These are phyloP conservation scores for Orthosia gracilis DNA, from an alignment of 2,888 invertebrate species.

Conservation along the genomic window DNA sequence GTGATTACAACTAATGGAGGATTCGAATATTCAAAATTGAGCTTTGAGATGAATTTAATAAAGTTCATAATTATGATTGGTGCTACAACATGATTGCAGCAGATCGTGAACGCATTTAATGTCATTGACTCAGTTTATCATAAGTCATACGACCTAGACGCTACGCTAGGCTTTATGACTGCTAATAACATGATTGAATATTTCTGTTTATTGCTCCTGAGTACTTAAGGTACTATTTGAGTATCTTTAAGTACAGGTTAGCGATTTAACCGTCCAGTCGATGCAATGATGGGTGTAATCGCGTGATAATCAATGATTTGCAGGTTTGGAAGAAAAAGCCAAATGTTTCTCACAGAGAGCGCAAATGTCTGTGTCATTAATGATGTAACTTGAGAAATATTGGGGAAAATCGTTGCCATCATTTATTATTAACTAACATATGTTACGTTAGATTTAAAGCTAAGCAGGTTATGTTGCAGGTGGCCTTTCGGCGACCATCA, in stretches of 20 bases:
- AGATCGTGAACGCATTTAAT: constrained; percentile 72
- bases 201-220: constrained; percentile 56
- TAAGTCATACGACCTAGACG: constrained; percentile 76
- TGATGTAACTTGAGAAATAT: constrained; percentile 38
- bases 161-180: constrained; percentile 66
- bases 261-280: constrained; percentile 32
- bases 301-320: constrained; percentile 52
- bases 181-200: constrained; percentile 64
- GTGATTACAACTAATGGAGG: constrained; percentile 58
- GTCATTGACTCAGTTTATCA: constrained; percentile 84
- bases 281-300: constrained; percentile 34
- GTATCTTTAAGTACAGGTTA: constrained; percentile 49
- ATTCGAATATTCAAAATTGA: constrained; percentile 52
- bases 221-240: constrained; percentile 51
- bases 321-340: constrained; percentile 53
- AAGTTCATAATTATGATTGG: constrained; percentile 40
- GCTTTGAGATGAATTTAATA: constrained; percentile 32
- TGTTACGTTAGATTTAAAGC: neutral
- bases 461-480: neutral
- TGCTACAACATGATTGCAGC: constrained; percentile 50
- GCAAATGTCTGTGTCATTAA: constrained; percentile 29
- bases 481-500: neutral
- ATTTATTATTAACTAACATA: neutral
- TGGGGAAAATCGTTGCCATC: constrained; percentile 29
- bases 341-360: constrained; percentile 54